Evolutionary conservation across 1,140 invertebrate species (phyloP).

Genomic region (Rhizoglyphus robini): DNA sequence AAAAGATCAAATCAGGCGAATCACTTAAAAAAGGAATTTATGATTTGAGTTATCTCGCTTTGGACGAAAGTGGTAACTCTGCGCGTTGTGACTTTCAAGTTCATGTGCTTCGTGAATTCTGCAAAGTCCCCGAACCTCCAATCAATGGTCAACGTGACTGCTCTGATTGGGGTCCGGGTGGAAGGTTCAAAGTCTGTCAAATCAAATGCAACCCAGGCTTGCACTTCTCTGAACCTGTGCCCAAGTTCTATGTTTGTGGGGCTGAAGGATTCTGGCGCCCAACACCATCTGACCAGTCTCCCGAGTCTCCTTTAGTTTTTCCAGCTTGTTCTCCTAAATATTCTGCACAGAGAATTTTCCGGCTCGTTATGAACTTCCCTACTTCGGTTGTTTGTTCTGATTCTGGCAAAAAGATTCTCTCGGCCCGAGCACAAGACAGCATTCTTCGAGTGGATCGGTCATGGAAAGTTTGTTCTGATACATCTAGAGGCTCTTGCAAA

Average conservation of each 20-base stretch:
- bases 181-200: constrained; percentile 51
- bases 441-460: constrained; percentile 76
- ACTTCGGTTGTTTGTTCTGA: constrained; percentile 74
- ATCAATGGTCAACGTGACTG: constrained; percentile 76
- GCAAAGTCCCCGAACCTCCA: constrained; percentile 67
- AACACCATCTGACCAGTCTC: constrained; percentile 34
- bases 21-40: constrained; percentile 83
- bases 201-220: constrained; percentile 68
- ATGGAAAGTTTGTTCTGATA: constrained; percentile 83
- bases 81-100: constrained; percentile 87
- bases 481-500: constrained; percentile 51
- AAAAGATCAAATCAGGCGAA: constrained; percentile 72
- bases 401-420: constrained; percentile 74
- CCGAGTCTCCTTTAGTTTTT: constrained; percentile 61
- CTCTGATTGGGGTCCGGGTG: constrained; percentile 83
- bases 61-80: constrained; percentile 74
- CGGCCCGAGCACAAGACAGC: constrained; percentile 69
- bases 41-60: constrained; percentile 81
- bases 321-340: constrained; percentile 71
- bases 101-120: constrained; percentile 77
- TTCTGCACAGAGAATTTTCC: constrained; percentile 71
- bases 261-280: constrained; percentile 92
- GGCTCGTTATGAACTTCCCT: constrained; percentile 80
- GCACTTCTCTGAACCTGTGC: constrained; percentile 74
- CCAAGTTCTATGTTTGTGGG: constrained; percentile 88